A percentile compares a stretch with the other conserved stretches of the same genome.
Evolutionary conservation across 2,797 vertebrate species (phyloP).

Genomic region (Enteromius treurensis): DNA sequence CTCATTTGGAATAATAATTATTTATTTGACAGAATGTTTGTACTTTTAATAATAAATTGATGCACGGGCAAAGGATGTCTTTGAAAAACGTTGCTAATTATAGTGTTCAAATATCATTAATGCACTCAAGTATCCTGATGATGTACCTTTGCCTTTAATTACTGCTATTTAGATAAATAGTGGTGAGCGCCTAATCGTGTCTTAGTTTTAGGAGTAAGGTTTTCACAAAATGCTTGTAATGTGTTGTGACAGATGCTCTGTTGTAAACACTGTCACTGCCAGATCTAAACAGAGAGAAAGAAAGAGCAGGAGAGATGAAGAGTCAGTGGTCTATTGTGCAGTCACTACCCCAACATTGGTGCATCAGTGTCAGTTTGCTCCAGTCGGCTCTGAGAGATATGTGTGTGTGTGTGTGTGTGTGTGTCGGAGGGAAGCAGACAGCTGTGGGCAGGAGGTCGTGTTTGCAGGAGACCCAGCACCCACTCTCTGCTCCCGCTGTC

Average conservation of each 20-base stretch:
- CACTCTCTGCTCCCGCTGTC: slow-evolving; percentile 44
- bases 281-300: background rate
- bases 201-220: slow-evolving; percentile 9
- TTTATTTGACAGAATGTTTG: background rate
- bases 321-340: slow-evolving; percentile 7
- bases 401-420: slow-evolving; percentile 40
- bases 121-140: background rate
- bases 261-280: background rate
- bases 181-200: background rate
- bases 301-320: background rate
- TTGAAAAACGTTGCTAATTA: background rate
- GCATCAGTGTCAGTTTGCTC: background rate
- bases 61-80: background rate
- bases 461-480: slow-evolving; percentile 43
- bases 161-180: background rate
- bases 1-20: no score
- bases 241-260: background rate
- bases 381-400: slow-evolving; percentile 7
- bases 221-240: slow-evolving; percentile 5
- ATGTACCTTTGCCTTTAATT: slow-evolving; percentile 12
- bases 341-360: slow-evolving; percentile 8
- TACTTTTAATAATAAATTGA: background rate
- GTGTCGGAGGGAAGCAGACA: slow-evolving; percentile 56
- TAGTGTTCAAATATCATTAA: background rate
- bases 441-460: slow-evolving; percentile 52